Evolutionary conservation across 2,888 invertebrate genomes (phyloP).

Genomic region (Drosophila acutilabella): DNA sequence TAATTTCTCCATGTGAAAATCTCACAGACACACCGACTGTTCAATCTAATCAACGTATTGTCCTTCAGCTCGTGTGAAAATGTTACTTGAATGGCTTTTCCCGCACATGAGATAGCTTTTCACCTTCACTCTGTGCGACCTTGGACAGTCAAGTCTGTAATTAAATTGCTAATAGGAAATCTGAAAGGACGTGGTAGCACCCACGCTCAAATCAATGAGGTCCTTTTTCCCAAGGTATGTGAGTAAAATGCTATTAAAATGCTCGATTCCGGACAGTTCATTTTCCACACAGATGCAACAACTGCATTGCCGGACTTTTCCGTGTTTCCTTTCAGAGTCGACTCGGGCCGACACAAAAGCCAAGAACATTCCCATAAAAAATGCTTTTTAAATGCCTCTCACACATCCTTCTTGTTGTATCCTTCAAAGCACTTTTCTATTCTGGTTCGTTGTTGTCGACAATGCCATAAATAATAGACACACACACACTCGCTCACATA

Average conservation of each 20-base stretch:
- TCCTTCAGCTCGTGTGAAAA: constrained; percentile 11
- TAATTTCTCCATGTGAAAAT: background rate
- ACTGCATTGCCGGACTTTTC: constrained; percentile 21
- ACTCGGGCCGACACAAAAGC: constrained; percentile 10
- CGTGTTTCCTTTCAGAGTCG: constrained; percentile 1
- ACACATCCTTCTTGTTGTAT: constrained; percentile 31
- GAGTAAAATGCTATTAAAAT: constrained; percentile 52
- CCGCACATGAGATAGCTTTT: background rate
- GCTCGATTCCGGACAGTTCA: constrained; percentile 5
- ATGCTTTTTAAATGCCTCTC: constrained; percentile 44
- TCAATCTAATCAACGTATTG: constrained; percentile 9
- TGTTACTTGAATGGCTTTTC: constrained; percentile 19
- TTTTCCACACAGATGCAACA: constrained; percentile 9
- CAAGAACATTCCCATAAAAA: constrained; percentile 22
- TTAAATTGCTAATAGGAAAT: constrained; percentile 61
- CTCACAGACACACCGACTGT: background rate
- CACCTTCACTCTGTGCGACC: constrained; percentile 15
- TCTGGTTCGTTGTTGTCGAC: constrained; percentile 29
- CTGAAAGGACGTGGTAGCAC: constrained; percentile 35
- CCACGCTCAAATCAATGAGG: constrained; percentile 38
- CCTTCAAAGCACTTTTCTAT: constrained; percentile 14
- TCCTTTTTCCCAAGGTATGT: constrained; percentile 2
- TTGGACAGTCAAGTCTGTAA: constrained; percentile 41
- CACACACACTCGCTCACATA: background rate
- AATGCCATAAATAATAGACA: constrained; percentile 60